Base-by-base conservation (phyloP, 2,797 vertebrate genomes). In the Dryobates pubescens region DNA sequence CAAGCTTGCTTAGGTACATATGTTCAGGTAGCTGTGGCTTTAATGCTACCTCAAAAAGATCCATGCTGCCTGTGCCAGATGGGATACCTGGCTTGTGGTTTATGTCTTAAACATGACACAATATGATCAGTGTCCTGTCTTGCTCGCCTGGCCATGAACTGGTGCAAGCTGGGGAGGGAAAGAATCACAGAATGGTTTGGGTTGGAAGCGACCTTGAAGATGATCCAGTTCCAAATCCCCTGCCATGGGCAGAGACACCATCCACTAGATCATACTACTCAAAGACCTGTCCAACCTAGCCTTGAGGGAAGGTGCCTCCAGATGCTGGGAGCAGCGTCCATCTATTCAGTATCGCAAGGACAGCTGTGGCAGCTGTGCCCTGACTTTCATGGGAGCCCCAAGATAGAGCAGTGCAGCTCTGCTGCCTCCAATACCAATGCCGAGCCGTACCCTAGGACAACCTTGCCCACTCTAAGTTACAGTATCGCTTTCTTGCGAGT, bases 21-120 rank as follows among this genome's bases (percentile, higher is more conserved):
- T 22, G 8, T 43, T 56, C 30, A 43, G 10, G n/a, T 27, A 53
- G 15, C 13, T 29, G 2, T 1, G 29, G 30, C 16, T 41, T 81
- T 34, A 65, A 43, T 1, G 2, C 26, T 38, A 1, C 14, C 45
- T 20, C 14, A 13, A 20, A 30, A 54, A 45, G 43, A 34, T 7
- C 13, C 1, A 2, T 3, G 4, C 1, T 2, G 7, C 47, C 53
- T 7, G 11, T 5, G 3, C n/a, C 1, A 5, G 36, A 12, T 47
- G 26, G 19, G 18, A 3, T 3, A 71, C 13, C 51, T 23, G 59
- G 7, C 22, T 13, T 22, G 30, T 2, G 17, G 65, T 85, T 68
- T 38, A 16, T 4, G 54, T 11, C 53, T 67, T 17, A 62, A 71
- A 78, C 0, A 2, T 4, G 68, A 19, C 57, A 34, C 30, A 8